phyloP scores from a whole-genome alignment of 2,113 vertebrate species.

The Ameiurus melas region DNA sequence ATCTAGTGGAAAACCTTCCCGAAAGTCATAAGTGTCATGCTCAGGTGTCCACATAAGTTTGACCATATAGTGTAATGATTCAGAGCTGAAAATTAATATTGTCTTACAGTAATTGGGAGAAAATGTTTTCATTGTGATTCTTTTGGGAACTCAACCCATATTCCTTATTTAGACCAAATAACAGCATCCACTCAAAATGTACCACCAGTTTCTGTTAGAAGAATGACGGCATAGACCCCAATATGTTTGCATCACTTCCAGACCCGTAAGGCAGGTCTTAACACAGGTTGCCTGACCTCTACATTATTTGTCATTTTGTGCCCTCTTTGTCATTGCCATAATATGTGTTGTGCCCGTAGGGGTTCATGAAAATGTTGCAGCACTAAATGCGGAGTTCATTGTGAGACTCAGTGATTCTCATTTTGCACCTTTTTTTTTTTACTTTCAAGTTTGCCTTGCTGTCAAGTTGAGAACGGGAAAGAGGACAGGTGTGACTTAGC shows the following conservation, averaged over 20 bases:
- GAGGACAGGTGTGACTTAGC: background rate
- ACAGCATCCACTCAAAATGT: background rate
- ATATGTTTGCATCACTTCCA: background rate
- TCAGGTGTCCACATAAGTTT: background rate
- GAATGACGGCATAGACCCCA: background rate
- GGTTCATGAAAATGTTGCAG: background rate
- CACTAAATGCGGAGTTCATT: background rate
- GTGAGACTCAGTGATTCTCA: background rate
- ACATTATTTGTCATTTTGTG: background rate
- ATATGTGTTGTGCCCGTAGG: background rate
- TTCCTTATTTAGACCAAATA: too few species aligned
- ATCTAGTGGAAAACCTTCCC: background rate
- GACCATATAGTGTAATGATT: background rate
- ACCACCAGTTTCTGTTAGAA: background rate
- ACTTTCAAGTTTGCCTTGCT: background rate
- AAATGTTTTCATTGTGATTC: background rate
- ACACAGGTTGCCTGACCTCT: background rate
- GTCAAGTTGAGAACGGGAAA: background rate
- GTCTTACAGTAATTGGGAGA: background rate
- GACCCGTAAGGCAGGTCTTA: background rate
- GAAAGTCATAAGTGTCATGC: background rate
- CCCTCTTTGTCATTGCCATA: background rate
- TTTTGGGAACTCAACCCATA: too few species aligned
- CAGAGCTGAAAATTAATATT: background rate
- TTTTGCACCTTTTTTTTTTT: background rate